A percentile compares a stretch with the other conserved stretches of the same genome.
Conservation (phyloP, 2,888 invertebrate genomes). For the Cecidostiba fungosa region DNA sequence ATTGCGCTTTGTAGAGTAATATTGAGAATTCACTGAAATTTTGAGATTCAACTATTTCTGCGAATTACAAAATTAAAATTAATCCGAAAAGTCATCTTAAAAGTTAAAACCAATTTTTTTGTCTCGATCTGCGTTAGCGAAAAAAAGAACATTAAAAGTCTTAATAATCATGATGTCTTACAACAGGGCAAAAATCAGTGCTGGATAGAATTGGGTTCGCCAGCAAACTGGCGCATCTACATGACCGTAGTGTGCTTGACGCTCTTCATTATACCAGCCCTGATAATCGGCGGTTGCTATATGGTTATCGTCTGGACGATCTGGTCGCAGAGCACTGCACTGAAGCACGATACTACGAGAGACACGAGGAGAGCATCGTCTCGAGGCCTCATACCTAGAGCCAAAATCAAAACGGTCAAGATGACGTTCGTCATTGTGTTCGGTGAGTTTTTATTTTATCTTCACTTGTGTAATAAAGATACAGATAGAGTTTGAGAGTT, state of each 20-base stretch:
- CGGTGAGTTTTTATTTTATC: conserved; percentile 83
- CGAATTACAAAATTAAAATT: too few relatives aligned
- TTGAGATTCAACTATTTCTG: too few relatives aligned
- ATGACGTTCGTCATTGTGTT: conserved; percentile 98
- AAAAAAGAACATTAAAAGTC: too few relatives aligned
- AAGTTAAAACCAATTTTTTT: too few relatives aligned
- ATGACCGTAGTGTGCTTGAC: conserved; percentile 91
- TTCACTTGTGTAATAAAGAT: too few relatives aligned
- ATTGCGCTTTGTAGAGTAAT: background rate
- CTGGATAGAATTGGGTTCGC: conserved; percentile 91
- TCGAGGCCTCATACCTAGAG: conserved; percentile 95
- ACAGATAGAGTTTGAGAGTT: too few relatives aligned
- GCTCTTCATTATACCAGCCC: conserved; percentile 92
- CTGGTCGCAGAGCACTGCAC: conserved; percentile 84
- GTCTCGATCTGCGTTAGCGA: background rate
- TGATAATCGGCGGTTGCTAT: conserved; percentile 95
- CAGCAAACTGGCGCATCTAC: conserved; percentile 91
- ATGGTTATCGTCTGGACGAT: conserved; percentile 95
- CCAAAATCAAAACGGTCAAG: conserved; percentile 98
- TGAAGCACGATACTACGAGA: conserved; percentile 79
- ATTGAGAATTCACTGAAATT: too few relatives aligned
- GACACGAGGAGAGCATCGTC: conserved; percentile 91
- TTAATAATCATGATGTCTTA: too few relatives aligned
- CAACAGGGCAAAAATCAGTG: conserved; percentile 85
- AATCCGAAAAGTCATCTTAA: too few relatives aligned